Evolutionary conservation across 2,113 vertebrate species (phyloP), one percentile per base, ranked within the genome.

Genomic region (Todiramphus chloris): DNA sequence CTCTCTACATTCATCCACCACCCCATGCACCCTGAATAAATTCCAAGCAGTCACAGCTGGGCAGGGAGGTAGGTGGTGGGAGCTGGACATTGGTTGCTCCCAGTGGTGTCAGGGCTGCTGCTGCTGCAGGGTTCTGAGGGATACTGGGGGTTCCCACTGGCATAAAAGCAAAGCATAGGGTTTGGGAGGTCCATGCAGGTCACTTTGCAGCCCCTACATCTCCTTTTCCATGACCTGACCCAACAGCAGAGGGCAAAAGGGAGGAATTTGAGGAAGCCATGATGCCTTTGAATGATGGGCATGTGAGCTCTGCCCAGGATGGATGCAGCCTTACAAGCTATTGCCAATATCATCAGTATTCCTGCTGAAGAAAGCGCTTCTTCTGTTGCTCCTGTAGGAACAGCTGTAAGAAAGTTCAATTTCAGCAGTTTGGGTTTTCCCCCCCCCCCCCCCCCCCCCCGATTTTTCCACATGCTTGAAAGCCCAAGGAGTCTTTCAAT

Each of bases 271-370:
- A 28, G 21, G 39, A 27, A 30, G 15, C 11, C 55, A 7, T 27
- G 3, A 12, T 5, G 25, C 4, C 55, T 55, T n/a, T 44, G 21
- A 16, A 2, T 4, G 24, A 35, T 6, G 18, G 6, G 37, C 19
- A 4, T 0, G 7, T 2, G 1, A 68, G 24, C 33, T 25, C 39
- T 2, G 24, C 31, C 58, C 4, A 4, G 62, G 51, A 24, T 16
- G 51, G 51, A 44, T 23, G 39, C 27, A 7, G 11, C 37, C 48
- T 10, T 4, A 7, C 5, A 8, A 48, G 39, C 37, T 4, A 3
- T 13, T 25, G 5, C 50, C 10, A 5, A 5, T 11, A 1, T 11
- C 10, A 0, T 6, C 14, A 0, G 5, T 5, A 4, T 37, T 33
- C 7, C 53, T 60, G 5, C 19, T 5, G 0, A 30, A 23, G 30